These are phyloP conservation scores for Elephantulus edwardii DNA, from an alignment of 2,113 vertebrate species.

Conservation along the genomic window DNA sequence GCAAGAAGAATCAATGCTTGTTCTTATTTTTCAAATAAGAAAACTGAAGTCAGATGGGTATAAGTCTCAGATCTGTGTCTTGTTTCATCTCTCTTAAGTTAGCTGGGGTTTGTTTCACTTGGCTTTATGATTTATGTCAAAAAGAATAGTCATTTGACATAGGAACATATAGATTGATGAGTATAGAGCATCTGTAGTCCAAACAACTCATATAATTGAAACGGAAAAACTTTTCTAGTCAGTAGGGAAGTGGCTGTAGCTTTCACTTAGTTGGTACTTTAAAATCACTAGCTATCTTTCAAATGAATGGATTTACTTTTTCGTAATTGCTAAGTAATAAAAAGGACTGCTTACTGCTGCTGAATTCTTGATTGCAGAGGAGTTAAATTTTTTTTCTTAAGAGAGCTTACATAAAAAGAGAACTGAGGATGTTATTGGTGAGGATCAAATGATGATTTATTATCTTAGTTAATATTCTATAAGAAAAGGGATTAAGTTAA, in stretches of 20 bases:
- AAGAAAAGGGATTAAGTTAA: constrained; percentile 54
- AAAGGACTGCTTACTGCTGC: not conserved
- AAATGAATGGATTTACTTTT: constrained; percentile 4
- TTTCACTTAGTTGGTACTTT: constrained; percentile 23
- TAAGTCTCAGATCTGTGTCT: not conserved
- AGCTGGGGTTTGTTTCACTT: constrained; percentile 11
- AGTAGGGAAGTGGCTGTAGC: not conserved
- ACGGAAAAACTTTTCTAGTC: not conserved
- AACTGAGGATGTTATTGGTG: constrained; percentile 20
- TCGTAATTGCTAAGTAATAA: constrained; percentile 35
- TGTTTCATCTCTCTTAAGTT: constrained; percentile 10
- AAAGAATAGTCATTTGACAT: not conserved
- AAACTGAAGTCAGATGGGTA: constrained; percentile 13
- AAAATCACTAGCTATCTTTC: not conserved
- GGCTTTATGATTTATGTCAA: not conserved
- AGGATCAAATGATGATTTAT: constrained; percentile 27
- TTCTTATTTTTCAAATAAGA: constrained; percentile 20
- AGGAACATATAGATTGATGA: constrained; percentile 1
- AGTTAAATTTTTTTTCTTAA: constrained; percentile 36
- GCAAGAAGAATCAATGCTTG: not conserved
- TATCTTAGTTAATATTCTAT: constrained; percentile 36
- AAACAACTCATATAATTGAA: not conserved
- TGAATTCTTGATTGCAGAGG: not conserved
- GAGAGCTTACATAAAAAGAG: not conserved
- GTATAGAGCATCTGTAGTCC: not conserved